phyloP scores from a whole-genome alignment of 2,888 invertebrate genomes.

The Drosophila prolongata region DNA sequence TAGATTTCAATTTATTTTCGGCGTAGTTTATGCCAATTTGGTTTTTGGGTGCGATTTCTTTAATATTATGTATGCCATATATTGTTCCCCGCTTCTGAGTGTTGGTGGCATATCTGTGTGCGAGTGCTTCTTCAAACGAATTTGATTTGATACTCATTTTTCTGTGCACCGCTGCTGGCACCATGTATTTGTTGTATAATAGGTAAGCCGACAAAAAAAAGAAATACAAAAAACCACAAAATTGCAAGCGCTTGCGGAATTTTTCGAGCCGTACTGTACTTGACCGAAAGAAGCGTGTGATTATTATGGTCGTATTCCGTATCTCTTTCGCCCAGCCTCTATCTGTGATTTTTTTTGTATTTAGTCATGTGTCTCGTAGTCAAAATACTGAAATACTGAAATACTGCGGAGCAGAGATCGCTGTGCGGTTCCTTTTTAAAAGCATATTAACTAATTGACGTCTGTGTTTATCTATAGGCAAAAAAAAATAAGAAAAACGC shows the following conservation, averaged over 20 bases:
- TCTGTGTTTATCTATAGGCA: constrained; percentile 59
- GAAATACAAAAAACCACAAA: constrained; percentile 2
- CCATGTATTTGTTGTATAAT: constrained; percentile 45
- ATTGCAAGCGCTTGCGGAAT: constrained; percentile 48
- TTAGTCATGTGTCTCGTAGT: constrained; percentile 23
- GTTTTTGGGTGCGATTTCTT: constrained; percentile 73
- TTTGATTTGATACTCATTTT: constrained; percentile 62
- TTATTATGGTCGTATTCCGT: constrained; percentile 19
- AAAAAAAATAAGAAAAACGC: not conserved
- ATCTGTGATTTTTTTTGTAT: constrained; percentile 9
- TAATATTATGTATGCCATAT: constrained; percentile 74
- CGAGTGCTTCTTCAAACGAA: constrained; percentile 53
- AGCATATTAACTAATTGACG: constrained; percentile 76
- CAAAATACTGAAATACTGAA: constrained; percentile 15
- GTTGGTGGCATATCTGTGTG: constrained; percentile 2
- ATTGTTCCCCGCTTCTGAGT: constrained; percentile 16
- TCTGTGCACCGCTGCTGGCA: constrained; percentile 11
- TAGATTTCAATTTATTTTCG: constrained; percentile 78
- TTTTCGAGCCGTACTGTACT: constrained; percentile 53
- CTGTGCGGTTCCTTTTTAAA: constrained; percentile 30
- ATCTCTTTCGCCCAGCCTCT: constrained; percentile 6
- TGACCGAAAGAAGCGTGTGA: constrained; percentile 12
- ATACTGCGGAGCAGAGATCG: not conserved
- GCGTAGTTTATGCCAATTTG: constrained; percentile 78
- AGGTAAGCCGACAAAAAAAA: constrained; percentile 33